These are phyloP conservation scores for Meghimatium bilineatum DNA, from an alignment of 2,888 invertebrate species.

Conservation along the genomic window DNA sequence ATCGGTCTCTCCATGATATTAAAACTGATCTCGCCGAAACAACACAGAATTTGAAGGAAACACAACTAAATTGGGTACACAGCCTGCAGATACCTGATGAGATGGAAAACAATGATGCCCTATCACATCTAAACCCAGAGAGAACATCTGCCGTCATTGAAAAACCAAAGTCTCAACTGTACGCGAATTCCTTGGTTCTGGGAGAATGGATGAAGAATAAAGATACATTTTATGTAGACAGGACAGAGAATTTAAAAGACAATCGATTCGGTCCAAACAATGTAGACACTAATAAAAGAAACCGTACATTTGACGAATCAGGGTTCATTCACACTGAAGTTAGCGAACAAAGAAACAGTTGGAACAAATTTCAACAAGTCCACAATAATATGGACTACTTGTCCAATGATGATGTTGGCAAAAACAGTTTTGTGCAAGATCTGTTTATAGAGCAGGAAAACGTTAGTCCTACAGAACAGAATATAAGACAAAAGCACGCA, in stretches of 20 bases:
- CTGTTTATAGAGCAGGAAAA: no score
- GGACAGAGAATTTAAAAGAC: background rate
- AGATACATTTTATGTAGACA: background rate
- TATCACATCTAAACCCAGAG: background rate
- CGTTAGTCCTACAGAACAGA: background rate
- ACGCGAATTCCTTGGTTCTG: constrained; percentile 9
- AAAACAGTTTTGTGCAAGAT: background rate
- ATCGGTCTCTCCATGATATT: no score
- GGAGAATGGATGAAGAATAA: constrained; percentile 22
- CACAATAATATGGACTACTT: no score
- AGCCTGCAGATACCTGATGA: background rate
- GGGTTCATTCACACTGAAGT: background rate
- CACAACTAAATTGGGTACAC: no score
- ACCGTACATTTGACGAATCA: background rate
- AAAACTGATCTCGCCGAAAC: background rate
- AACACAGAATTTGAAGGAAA: background rate
- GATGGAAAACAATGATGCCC: background rate
- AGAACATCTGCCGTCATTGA: background rate
- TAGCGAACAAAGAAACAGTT: background rate
- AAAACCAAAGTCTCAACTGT: constrained; percentile 30
- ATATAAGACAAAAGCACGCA: background rate
- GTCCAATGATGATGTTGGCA: background rate
- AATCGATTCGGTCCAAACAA: background rate
- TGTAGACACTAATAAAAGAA: background rate
- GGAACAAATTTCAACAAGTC: background rate